phyloP scores from a whole-genome alignment of 2,113 vertebrate species.

The Accipiter virgatus region DNA sequence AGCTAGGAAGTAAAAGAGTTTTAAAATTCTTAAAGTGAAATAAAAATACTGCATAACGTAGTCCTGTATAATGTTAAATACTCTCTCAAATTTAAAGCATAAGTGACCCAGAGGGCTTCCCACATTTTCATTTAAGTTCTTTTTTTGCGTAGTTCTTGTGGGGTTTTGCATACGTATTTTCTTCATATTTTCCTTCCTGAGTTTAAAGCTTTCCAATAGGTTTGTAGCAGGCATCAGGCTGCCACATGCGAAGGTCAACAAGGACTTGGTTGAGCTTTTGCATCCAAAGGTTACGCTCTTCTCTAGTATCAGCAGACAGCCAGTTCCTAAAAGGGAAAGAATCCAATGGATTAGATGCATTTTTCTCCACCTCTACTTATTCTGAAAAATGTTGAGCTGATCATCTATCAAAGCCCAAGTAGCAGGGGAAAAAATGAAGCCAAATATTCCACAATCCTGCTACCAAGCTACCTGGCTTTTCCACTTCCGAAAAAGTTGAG shows the following conservation, averaged over 20 bases:
- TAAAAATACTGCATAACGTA: slow-evolving; percentile 70
- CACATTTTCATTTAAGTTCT: not conserved
- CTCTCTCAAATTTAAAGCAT: slow-evolving; percentile 68
- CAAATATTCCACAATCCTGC: not conserved
- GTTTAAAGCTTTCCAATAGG: slow-evolving; percentile 77
- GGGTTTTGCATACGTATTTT: not conserved
- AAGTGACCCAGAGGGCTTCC: slow-evolving; percentile 29
- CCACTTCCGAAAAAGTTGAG: not conserved
- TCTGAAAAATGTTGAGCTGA: not conserved
- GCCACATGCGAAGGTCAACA: slow-evolving; percentile 94
- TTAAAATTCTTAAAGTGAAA: slow-evolving; percentile 38
- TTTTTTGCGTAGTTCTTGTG: not conserved
- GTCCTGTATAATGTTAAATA: slow-evolving; percentile 63
- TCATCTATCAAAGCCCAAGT: not conserved
- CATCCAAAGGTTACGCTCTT: slow-evolving; percentile 97
- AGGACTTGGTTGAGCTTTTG: slow-evolving; percentile 93
- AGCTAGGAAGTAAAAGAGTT: slow-evolving; percentile 16
- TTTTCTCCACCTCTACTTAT: not conserved
- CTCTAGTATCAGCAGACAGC: slow-evolving; percentile 97
- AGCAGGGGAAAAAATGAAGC: not conserved
- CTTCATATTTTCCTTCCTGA: not conserved
- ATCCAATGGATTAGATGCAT: not conserved
- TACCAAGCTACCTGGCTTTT: not conserved
- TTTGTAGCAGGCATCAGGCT: slow-evolving; percentile 88
- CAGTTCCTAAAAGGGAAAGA: slow-evolving; percentile 80